Evolutionary conservation across 2,797 vertebrate species (phyloP).

Genomic region (Rhinophrynus dorsalis): DNA sequence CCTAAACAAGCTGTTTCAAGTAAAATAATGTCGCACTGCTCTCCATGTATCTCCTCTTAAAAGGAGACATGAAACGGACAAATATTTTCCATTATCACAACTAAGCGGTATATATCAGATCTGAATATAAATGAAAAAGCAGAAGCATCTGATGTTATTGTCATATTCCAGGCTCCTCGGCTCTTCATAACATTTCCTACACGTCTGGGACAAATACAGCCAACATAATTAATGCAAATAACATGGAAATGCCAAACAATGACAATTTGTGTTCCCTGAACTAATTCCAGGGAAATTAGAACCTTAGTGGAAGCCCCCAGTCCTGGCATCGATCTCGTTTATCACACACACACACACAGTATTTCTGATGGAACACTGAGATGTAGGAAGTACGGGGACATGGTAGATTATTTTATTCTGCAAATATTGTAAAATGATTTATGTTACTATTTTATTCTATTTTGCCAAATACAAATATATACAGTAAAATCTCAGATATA

Average conservation of each 20-base stretch:
- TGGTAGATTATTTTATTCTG: not conserved
- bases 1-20: no score
- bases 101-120: constrained; percentile 26
- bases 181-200: constrained; percentile 39
- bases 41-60: no score
- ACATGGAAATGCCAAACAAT: constrained; percentile 44
- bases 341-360: not conserved
- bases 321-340: constrained; percentile 3
- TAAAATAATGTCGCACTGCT: no score
- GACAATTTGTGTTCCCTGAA: constrained; percentile 45
- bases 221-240: constrained; percentile 46
- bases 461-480: no score
- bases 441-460: not conserved
- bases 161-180: constrained; percentile 41
- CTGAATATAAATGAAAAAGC: constrained; percentile 32
- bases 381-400: not conserved
- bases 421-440: not conserved
- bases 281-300: constrained; percentile 33
- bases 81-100: constrained; percentile 35
- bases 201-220: constrained; percentile 39
- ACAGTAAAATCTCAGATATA: no score
- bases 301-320: constrained; percentile 12
- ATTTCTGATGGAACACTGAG: not conserved
- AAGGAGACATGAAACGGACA: not conserved
- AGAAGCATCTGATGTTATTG: constrained; percentile 36